Conservation (phyloP, 2,113 vertebrate genomes). For the Alligator mississippiensis region DNA sequence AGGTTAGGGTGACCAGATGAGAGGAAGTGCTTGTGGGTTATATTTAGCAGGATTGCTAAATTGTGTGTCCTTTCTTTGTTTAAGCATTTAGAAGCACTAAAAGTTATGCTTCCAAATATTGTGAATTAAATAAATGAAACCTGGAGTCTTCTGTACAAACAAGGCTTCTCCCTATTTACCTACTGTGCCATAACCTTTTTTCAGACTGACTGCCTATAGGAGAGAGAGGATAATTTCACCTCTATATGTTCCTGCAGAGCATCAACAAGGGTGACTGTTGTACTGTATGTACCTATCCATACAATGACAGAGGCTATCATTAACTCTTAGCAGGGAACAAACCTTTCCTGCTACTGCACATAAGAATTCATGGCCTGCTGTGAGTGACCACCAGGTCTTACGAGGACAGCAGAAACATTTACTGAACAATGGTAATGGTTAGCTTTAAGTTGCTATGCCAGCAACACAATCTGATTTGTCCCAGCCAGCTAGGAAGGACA, state of each 20-base stretch:
- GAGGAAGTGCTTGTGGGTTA: not conserved
- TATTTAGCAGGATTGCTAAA: not conserved
- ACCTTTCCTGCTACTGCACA: not conserved
- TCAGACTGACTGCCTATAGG: not conserved
- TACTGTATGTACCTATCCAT: not conserved
- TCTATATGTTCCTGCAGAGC: not conserved
- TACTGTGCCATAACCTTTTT: not conserved
- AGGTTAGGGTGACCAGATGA: not conserved
- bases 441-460: fast-evolving
- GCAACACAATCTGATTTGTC: not conserved
- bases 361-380: not conserved
- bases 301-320: not conserved
- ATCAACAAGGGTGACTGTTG: not conserved
- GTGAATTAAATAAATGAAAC: not conserved
- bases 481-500: not conserved
- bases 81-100: not conserved
- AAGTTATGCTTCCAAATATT: not conserved
- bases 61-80: not conserved
- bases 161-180: not conserved
- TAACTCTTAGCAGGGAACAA: not conserved
- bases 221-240: not conserved
- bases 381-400: not conserved
- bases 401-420: not conserved
- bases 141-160: not conserved
- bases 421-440: not conserved